These are phyloP conservation scores for Xanthia icteritia DNA, from an alignment of 2,888 invertebrate species.

Conservation along the genomic window DNA sequence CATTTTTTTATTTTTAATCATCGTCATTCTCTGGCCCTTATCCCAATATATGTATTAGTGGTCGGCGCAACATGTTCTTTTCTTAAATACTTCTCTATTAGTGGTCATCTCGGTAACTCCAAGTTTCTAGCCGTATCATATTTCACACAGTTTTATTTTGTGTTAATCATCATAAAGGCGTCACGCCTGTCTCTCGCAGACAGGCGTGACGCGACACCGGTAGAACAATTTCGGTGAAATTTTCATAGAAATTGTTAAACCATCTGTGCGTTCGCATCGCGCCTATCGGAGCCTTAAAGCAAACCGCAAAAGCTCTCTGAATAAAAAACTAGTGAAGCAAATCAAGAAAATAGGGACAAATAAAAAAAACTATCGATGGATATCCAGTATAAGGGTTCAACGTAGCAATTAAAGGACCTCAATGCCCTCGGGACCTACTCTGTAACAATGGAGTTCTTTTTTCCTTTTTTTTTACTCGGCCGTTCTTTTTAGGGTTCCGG, in stretches of 20 bases:
- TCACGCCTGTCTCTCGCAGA: no score
- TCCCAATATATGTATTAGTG: neutral
- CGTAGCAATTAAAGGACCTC: slow-evolving; percentile 52
- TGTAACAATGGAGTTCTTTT: slow-evolving; percentile 35
- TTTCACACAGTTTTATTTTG: neutral
- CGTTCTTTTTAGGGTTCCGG: slow-evolving; percentile 15
- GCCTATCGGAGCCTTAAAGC: no score
- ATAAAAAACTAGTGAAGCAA: neutral
- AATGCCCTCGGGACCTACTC: slow-evolving; percentile 35
- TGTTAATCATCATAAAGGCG: neutral
- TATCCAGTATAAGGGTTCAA: slow-evolving; percentile 17
- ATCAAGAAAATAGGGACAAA: neutral
- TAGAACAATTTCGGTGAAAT: no score
- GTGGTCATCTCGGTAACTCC: neutral
- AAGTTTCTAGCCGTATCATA: neutral
- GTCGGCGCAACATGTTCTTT: neutral
- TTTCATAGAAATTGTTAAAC: no score
- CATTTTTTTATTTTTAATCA: neutral
- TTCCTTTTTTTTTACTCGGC: neutral
- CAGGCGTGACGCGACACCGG: no score
- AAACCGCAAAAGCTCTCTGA: neutral
- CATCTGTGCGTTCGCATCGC: no score
- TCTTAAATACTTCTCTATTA: neutral
- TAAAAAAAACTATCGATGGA: neutral
- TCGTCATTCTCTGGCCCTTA: neutral